Conservation (phyloP, 2,888 invertebrate genomes). For the Sinhomidia bicolor region DNA sequence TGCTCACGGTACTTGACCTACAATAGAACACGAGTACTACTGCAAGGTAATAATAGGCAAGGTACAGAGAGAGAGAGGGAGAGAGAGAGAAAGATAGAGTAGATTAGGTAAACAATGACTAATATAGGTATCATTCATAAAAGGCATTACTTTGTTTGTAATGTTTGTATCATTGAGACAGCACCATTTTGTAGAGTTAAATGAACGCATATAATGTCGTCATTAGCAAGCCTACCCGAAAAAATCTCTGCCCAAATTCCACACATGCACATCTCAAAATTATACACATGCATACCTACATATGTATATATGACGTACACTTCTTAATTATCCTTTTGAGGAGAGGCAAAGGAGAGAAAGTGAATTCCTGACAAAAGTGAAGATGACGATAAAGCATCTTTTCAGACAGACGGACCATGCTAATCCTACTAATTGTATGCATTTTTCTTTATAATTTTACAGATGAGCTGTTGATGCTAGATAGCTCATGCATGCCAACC, state of each 20-base stretch:
- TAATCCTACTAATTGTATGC: constrained; percentile 24
- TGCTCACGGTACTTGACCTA: constrained; percentile 36
- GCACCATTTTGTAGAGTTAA: neutral
- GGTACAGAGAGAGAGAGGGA: neutral
- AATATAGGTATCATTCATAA: neutral
- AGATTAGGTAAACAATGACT: constrained; percentile 5
- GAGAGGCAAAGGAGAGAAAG: constrained; percentile 38
- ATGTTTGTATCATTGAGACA: neutral
- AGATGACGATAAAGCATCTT: constrained; percentile 5
- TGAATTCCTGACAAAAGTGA: constrained; percentile 30
- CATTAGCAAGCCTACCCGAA: constrained; percentile 23
- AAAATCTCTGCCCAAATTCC: neutral
- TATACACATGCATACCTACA: neutral
- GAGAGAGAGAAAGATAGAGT: neutral
- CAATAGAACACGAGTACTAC: constrained; percentile 6
- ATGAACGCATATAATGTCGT: neutral
- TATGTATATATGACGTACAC: neutral
- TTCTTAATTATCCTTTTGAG: constrained; percentile 3
- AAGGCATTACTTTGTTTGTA: neutral
- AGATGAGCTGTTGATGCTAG: constrained; percentile 33
- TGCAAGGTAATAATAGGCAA: neutral
- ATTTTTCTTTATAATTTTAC: constrained; percentile 16
- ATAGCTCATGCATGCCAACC: neutral
- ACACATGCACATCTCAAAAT: no score
- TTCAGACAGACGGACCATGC: constrained; percentile 17